A percentile compares a stretch with the other conserved stretches of the same genome.
Evolutionary conservation across 1,140 invertebrate species (phyloP).

Genomic region (Lordiphosa stackelbergi): DNA sequence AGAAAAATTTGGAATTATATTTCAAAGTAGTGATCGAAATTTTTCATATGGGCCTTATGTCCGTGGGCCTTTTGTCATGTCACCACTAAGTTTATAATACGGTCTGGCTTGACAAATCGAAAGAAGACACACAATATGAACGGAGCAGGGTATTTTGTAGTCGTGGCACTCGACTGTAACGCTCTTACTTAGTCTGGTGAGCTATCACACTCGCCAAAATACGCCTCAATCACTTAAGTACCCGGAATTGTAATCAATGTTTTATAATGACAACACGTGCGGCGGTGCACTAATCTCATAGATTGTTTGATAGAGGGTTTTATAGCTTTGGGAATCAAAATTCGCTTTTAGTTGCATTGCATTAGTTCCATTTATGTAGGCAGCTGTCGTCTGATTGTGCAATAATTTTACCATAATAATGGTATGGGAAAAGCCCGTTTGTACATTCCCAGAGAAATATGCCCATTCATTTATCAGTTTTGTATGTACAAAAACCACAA

Average conservation of each 20-base stretch:
- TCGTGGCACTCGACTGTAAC: no score
- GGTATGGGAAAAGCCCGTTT: not conserved
- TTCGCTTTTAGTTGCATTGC: slow-evolving; percentile 14
- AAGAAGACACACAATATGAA: no score
- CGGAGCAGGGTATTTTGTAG: no score
- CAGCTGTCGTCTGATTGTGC: slow-evolving; percentile 8
- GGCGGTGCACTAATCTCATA: slow-evolving; percentile 2
- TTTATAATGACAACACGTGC: slow-evolving; percentile 20
- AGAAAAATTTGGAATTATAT: no score
- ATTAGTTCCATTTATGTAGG: slow-evolving; percentile 2
- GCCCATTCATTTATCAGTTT: no score
- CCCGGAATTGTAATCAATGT: slow-evolving; percentile 9
- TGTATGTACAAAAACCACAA: not conserved
- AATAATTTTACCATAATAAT: slow-evolving; percentile 29
- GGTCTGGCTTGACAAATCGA: no score
- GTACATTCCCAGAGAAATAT: not conserved
- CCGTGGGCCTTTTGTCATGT: no score
- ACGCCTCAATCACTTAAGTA: slow-evolving; percentile 5
- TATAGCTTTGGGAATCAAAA: not conserved
- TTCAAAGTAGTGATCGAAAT: no score
- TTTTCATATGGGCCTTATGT: no score
- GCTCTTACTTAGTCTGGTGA: not conserved
- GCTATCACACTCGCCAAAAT: slow-evolving; percentile 18
- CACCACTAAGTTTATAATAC: no score
- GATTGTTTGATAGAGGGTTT: not conserved